Percentiles rank a stretch among this genome's conserved stretches.
These are phyloP conservation scores for Omphaloscelis lunosa DNA, from an alignment of 2,888 invertebrate species.

Conservation along the genomic window DNA sequence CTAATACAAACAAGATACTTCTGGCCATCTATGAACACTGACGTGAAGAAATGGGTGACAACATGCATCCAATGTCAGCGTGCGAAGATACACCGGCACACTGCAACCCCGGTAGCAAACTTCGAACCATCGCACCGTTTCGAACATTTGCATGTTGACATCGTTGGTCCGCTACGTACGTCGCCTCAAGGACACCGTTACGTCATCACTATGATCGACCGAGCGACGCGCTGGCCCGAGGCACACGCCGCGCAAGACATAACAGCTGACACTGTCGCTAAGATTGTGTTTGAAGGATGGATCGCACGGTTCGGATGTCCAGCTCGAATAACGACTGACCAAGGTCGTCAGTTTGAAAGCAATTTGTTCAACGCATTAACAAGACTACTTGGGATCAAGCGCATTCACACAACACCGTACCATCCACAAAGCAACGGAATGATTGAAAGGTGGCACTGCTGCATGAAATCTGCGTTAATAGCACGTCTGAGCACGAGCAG, in stretches of 20 bases:
- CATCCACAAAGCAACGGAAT: conserved; percentile 31
- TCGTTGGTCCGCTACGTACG: conserved; percentile 9
- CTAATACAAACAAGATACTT: conserved; percentile 11
- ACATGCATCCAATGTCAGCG: conserved; percentile 14
- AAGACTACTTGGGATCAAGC: conserved; percentile 10
- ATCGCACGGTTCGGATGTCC: conserved; percentile 34
- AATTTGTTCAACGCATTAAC: not conserved
- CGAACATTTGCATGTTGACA: conserved; percentile 19
- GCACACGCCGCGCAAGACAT: conserved; percentile 7
- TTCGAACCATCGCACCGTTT: conserved; percentile 1
- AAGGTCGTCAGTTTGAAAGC: conserved; percentile 38
- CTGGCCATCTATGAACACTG: conserved; percentile 32
- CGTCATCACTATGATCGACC: conserved; percentile 30
- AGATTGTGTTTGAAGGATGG: conserved; percentile 17
- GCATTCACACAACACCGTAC: conserved; percentile 24
- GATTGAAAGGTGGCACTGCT: conserved; percentile 39
- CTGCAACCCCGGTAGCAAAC: not conserved
- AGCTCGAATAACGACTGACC: conserved; percentile 21
- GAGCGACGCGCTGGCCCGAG: conserved; percentile 32
- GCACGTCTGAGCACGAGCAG: conserved; percentile 1
- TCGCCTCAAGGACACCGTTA: conserved; percentile 18
- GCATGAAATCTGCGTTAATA: conserved; percentile 19
- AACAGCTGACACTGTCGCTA: conserved; percentile 15
- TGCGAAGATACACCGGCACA: conserved; percentile 17
- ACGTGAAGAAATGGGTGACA: conserved; percentile 3